These are phyloP conservation scores for Halcyon chelicuti DNA, from an alignment of 2,797 vertebrate genomes.

Conservation along the genomic window DNA sequence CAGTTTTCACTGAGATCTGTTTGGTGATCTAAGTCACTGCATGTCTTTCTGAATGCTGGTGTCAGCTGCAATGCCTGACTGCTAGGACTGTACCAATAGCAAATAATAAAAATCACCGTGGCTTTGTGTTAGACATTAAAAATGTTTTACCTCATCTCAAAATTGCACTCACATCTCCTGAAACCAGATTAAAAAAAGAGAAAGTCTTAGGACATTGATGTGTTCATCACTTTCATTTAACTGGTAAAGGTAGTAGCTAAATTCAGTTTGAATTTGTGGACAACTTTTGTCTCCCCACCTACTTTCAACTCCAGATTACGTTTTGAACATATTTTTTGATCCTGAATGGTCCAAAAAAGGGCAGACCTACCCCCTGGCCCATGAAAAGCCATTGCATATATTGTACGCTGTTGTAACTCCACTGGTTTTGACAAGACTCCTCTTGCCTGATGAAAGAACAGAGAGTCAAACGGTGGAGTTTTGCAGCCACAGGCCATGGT, in stretches of 20 bases:
- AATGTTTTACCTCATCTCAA: background rate
- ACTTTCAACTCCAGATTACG: background rate
- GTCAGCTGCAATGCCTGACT: background rate
- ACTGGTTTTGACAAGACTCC: background rate
- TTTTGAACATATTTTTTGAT: background rate
- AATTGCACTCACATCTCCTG: background rate
- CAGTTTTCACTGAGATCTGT: background rate
- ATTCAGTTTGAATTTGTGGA: background rate
- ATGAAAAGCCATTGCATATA: rapidly evolving
- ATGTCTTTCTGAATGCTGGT: background rate
- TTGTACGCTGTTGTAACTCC: background rate
- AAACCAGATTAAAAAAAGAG: background rate
- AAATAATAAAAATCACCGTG: background rate
- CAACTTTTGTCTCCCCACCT: background rate
- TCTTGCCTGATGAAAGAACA: background rate
- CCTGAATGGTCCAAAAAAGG: too few relatives aligned
- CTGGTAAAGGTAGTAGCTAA: background rate
- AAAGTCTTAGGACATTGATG: background rate
- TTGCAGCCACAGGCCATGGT: background rate
- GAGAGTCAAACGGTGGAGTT: background rate
- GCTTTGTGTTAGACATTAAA: background rate
- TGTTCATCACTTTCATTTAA: background rate
- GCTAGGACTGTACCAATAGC: background rate
- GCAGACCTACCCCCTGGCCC: background rate
- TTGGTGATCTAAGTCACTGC: background rate